Base-by-base conservation (phyloP, 2,888 invertebrate species). In the Urechis unicinctus region DNA sequence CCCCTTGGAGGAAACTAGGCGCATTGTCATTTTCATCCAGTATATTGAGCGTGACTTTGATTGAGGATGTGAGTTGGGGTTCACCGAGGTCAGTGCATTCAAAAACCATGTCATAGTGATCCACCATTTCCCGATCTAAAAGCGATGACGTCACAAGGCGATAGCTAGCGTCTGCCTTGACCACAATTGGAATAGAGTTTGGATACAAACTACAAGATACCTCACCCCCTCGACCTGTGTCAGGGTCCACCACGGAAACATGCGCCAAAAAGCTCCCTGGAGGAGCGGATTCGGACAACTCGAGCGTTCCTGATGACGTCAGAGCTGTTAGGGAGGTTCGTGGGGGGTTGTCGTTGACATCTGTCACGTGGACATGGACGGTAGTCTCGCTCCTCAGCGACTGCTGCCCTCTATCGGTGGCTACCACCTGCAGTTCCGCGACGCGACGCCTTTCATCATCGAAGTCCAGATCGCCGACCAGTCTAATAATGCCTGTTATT, bases 261-360 rank as follows among this genome's bases (percentile, higher is more conserved):
- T 50, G 48, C 1, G 52, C 56, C 6, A 53, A 41, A 24, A 53
- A 56, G 5, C 47, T 49, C 29, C 56, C 56, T 25, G 53, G 36
- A 6, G 28, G 21, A 6, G 52, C 28, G 5, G 28, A 24, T 24
- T 56, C 56, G 13, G 41, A 22, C n/a, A 56, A 50, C 43, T 53
- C 26, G n/a, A 47, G 48, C 22, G 6, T 21, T 3, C 56, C 48
- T 21, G 29, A 42, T 17, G 26, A 5, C 9, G 53, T 43, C 42
- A 56, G 17, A 22, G 56, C 47, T 13, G 41, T 53, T n/a, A 56
- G 25, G 9, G 47, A 53, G 24, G 53, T 42, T 22, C 25, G 25
- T 36, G 57, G 57, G 3, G 2, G 2, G 22, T 55, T 55, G 47
- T 57, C 57, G 29, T 57, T 57, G 31, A 48, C 53, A 25, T 53